phyloP scores from a whole-genome alignment of 2,797 vertebrate species.

The Sebastes alutus region DNA sequence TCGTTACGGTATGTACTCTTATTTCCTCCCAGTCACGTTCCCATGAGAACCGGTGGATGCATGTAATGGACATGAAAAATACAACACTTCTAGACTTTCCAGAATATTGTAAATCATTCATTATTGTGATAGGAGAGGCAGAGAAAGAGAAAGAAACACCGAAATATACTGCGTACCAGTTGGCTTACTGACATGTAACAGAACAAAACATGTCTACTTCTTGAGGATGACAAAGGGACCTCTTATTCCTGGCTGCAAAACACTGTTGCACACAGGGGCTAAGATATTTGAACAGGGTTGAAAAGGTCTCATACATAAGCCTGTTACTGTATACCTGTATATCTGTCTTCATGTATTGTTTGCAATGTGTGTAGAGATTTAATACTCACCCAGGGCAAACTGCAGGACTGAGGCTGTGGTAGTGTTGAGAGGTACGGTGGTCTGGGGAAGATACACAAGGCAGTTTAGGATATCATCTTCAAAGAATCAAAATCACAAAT shows the following conservation, averaged over 20 bases:
- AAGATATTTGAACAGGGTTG: slow-evolving; percentile 10
- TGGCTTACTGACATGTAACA: slow-evolving; percentile 7
- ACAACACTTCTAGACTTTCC: slow-evolving; percentile 66
- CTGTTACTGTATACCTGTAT: neutral
- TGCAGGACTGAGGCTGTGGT: slow-evolving; percentile 95
- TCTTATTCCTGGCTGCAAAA: neutral
- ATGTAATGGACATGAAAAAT: slow-evolving; percentile 81
- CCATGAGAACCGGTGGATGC: slow-evolving; percentile 50
- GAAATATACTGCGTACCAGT: slow-evolving; percentile 19
- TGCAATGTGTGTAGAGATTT: neutral
- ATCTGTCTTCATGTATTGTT: neutral
- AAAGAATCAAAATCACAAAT: neutral
- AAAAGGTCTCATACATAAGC: neutral
- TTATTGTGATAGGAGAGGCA: slow-evolving; percentile 40
- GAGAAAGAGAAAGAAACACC: slow-evolving; percentile 16
- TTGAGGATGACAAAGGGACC: slow-evolving; percentile 7
- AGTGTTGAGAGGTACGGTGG: slow-evolving; percentile 91
- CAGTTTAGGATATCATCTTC: neutral
- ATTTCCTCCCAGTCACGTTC: slow-evolving; percentile 32
- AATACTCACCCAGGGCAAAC: slow-evolving; percentile 94
- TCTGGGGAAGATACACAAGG: slow-evolving; percentile 75
- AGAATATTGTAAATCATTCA: slow-evolving; percentile 75
- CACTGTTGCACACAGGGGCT: neutral
- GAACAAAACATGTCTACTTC: slow-evolving; percentile 13
- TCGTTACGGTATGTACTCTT: slow-evolving; percentile 32